Conservation (phyloP, 2,797 vertebrate genomes). For the Menidia menidia region DNA sequence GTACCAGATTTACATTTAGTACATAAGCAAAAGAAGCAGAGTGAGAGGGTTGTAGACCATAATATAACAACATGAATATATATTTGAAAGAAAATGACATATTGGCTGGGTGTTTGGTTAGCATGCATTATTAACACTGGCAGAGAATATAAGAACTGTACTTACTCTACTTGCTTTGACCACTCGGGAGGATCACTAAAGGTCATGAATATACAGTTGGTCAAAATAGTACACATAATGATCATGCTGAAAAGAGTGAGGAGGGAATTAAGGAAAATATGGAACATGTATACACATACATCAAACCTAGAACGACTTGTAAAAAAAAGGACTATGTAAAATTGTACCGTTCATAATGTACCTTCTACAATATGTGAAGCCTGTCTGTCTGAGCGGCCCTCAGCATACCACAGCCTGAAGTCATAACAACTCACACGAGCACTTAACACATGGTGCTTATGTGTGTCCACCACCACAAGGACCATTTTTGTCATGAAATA, state of each 20-base stretch:
- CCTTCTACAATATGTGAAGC: not conserved
- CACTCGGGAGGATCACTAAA: constrained; percentile 99
- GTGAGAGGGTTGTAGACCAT: not conserved
- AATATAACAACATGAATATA: not conserved
- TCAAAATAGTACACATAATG: constrained; percentile 99
- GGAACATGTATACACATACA: constrained; percentile 5
- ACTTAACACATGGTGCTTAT: constrained; percentile 50
- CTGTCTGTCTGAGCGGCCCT: constrained; percentile 7
- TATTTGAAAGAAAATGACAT: not conserved
- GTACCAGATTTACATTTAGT: not conserved
- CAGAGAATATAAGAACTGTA: constrained; percentile 60
- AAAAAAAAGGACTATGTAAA: not conserved
- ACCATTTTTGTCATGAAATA: constrained; percentile 64
- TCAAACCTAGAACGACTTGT: not conserved
- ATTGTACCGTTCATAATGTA: constrained; percentile 4
- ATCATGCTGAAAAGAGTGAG: constrained; percentile 99
- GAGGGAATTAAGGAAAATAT: constrained; percentile 78
- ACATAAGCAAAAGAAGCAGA: too few relatives aligned
- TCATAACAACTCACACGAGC: constrained; percentile 40
- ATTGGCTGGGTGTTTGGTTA: not conserved
- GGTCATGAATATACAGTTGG: constrained; percentile 99
- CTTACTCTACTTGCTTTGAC: constrained; percentile 99
- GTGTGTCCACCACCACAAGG: constrained; percentile 34
- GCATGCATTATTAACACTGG: constrained; percentile 16
- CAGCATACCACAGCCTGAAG: not conserved